These are phyloP conservation scores for Caenorhabditis elegans DNA, from an alignment of 1,140 invertebrate genomes.

Conservation along the genomic window DNA sequence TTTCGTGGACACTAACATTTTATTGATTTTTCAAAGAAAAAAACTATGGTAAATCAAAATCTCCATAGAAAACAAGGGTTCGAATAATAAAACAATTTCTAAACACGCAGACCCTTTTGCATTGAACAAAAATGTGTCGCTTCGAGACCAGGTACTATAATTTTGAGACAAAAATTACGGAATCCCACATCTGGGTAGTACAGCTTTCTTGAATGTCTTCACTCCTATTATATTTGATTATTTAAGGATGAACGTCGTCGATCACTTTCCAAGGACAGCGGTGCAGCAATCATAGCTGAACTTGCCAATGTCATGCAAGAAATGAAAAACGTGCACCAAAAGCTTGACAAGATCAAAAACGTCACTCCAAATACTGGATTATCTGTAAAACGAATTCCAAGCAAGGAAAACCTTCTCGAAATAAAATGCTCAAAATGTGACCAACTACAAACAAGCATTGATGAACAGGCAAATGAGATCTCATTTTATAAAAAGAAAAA, in stretches of 20 bases:
- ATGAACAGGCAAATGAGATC: constrained; percentile 46
- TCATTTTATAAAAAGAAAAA: constrained; percentile 66
- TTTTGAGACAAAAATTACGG: no score
- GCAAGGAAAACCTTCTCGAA: background rate
- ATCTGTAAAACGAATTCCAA: background rate
- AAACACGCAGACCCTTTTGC: no score
- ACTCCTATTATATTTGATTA: no score
- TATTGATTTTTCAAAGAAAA: no score
- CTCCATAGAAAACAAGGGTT: no score
- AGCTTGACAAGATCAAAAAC: constrained; percentile 55
- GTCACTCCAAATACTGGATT: background rate
- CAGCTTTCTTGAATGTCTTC: no score
- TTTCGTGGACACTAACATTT: no score
- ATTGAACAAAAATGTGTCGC: no score
- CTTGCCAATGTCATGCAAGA: constrained; percentile 59
- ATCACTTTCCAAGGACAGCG: constrained; percentile 58
- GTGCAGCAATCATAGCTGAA: constrained; percentile 57
- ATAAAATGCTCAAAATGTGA: constrained; percentile 15
- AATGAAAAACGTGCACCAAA: constrained; percentile 53
- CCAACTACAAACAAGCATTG: constrained; percentile 10
- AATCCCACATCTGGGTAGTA: no score
- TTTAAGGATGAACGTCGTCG: constrained; percentile 57
- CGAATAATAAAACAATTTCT: no score
- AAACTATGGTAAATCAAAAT: no score
- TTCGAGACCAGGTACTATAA: no score